Evolutionary conservation across 1,140 invertebrate genomes (phyloP).

Genomic region (Nylanderia fulva): DNA sequence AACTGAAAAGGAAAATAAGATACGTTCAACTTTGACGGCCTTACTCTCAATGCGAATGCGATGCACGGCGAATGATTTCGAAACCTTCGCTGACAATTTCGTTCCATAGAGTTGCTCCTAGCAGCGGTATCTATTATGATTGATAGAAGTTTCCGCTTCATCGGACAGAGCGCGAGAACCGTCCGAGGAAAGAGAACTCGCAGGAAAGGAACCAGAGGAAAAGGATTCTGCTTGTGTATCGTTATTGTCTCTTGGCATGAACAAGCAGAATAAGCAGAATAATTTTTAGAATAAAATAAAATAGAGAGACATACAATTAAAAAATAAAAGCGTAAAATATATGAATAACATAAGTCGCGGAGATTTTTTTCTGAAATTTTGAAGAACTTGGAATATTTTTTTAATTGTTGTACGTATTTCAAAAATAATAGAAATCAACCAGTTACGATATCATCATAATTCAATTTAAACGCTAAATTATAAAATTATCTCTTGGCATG

Average conservation of each 20-base stretch:
- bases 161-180: conserved; percentile 2
- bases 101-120: conserved; percentile 27
- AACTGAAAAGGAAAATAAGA: background rate
- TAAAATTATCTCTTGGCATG: background rate
- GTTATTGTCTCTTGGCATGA: background rate
- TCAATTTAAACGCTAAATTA: too few relatives aligned
- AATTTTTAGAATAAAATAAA: background rate
- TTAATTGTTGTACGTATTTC: background rate
- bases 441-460: too few relatives aligned
- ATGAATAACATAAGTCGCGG: background rate
- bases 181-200: background rate
- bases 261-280: background rate
- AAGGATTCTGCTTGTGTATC: conserved; percentile 26
- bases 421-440: background rate
- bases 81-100: conserved; percentile 38
- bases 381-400: background rate
- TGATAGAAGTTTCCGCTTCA: conserved; percentile 56
- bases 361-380: conserved; percentile 18
- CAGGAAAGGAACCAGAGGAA: conserved; percentile 11
- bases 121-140: conserved; percentile 43
- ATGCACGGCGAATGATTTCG: conserved; percentile 18
- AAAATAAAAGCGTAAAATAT: background rate
- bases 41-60: conserved; percentile 27
- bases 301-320: background rate
- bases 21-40: conserved; percentile 41